Evolutionary conservation across 2,113 vertebrate species (phyloP).

Genomic region (Trogon surrucura): DNA sequence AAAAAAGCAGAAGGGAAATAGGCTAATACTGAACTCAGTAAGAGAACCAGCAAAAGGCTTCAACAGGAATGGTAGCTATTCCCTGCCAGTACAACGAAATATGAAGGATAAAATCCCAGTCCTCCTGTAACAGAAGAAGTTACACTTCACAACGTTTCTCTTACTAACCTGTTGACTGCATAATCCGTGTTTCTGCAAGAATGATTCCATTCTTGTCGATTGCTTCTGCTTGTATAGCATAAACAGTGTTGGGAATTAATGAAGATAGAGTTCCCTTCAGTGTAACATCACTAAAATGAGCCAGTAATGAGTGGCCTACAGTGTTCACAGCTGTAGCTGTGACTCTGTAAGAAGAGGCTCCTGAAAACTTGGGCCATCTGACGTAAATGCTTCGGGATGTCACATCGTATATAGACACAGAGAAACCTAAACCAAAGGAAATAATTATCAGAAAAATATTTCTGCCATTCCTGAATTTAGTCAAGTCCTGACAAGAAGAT

Average conservation of each 20-base stretch:
- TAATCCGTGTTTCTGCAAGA: constrained; percentile 67
- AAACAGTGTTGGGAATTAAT: constrained; percentile 78
- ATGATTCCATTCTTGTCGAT: constrained; percentile 72
- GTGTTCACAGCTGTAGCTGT: constrained; percentile 74
- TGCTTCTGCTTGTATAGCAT: constrained; percentile 79
- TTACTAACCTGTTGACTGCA: constrained; percentile 74
- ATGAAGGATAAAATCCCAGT: not conserved
- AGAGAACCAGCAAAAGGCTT: not conserved
- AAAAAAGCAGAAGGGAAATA: not conserved
- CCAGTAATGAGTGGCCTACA: constrained; percentile 45
- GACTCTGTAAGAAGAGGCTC: constrained; percentile 79
- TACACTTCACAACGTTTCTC: not conserved
- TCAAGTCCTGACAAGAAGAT: not conserved
- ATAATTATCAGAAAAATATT: not conserved
- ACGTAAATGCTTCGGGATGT: constrained; percentile 80
- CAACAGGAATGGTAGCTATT: not conserved
- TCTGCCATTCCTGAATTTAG: not conserved
- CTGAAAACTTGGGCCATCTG: constrained; percentile 67
- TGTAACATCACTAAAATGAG: constrained; percentile 71
- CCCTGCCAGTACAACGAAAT: not conserved
- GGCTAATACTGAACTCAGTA: not conserved
- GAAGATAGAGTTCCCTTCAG: constrained; percentile 78
- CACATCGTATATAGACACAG: constrained; percentile 76
- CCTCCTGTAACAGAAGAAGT: not conserved
- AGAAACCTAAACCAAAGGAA: constrained; percentile 35